Conservation (phyloP, 2,797 vertebrate genomes). For the Lepidocolaptes lacrymiger region DNA sequence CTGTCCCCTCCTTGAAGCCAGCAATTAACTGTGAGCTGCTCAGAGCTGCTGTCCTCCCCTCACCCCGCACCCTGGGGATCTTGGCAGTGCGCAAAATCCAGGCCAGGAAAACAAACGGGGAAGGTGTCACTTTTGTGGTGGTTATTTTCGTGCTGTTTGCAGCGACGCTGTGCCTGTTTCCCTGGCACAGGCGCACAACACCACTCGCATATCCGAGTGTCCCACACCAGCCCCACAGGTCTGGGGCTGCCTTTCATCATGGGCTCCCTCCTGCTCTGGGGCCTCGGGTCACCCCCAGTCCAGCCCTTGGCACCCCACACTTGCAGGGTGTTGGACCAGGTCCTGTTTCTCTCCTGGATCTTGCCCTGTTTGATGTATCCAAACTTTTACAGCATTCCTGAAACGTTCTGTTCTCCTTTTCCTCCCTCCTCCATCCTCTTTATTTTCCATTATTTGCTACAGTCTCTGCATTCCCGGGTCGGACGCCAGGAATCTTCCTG, state of each 20-base stretch:
- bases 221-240: neutral
- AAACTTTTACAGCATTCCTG: slow-evolving; percentile 43
- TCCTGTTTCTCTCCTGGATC: neutral
- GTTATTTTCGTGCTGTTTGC: neutral
- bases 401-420: slow-evolving; percentile 11
- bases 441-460: slow-evolving; percentile 61
- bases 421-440: slow-evolving; percentile 29
- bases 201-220: rapidly evolving
- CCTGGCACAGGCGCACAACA: neutral
- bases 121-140: neutral
- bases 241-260: rapidly evolving
- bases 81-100: neutral
- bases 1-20: neutral
- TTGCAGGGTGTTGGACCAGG: neutral
- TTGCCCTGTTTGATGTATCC: neutral
- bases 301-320: neutral
- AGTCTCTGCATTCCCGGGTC: slow-evolving; percentile 38
- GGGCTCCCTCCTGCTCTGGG: neutral
- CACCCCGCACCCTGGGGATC: neutral
- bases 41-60: neutral
- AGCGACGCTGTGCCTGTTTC: neutral
- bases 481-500: slow-evolving; percentile 48
- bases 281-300: neutral
- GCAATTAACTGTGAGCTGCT: neutral
- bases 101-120: slow-evolving; percentile 4